Percentiles rank a stretch among this genome's conserved stretches.
These are phyloP conservation scores for Pontoporia blainvillei DNA, from an alignment of 2,113 vertebrate species.

Conservation along the genomic window DNA sequence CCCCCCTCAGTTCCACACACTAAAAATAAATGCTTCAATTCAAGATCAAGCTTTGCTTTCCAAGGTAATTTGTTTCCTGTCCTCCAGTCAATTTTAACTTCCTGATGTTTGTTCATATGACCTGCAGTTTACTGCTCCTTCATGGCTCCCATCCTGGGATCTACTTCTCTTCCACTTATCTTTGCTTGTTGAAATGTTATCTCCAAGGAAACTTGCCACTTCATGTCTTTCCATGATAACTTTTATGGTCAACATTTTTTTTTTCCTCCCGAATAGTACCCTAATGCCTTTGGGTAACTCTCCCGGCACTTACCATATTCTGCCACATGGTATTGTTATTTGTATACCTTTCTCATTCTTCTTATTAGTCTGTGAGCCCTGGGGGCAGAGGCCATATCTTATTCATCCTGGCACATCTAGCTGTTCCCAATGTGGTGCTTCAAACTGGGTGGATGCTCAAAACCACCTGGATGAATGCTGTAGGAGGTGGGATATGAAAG, in stretches of 20 bases:
- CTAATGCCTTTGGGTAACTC: background rate
- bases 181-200: background rate
- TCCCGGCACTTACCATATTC: background rate
- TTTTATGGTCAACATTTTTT: background rate
- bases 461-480: background rate
- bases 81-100: background rate
- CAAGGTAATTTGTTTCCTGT: background rate
- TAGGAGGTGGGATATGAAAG: background rate
- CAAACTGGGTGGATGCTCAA: no score
- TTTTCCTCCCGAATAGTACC: background rate
- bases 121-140: background rate
- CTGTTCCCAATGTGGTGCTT: background rate
- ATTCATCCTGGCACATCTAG: background rate
- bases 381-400: background rate
- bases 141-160: background rate
- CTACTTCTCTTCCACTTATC: background rate
- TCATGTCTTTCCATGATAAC: background rate
- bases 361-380: background rate
- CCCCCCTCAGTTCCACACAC: background rate
- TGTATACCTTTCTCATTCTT: background rate
- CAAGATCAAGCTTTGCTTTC: background rate
- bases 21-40: background rate
- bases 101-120: background rate
- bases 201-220: background rate
- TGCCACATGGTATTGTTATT: background rate